These are phyloP conservation scores for Penaeus vannamei DNA, from an alignment of 1,140 invertebrate genomes.

Conservation along the genomic window DNA sequence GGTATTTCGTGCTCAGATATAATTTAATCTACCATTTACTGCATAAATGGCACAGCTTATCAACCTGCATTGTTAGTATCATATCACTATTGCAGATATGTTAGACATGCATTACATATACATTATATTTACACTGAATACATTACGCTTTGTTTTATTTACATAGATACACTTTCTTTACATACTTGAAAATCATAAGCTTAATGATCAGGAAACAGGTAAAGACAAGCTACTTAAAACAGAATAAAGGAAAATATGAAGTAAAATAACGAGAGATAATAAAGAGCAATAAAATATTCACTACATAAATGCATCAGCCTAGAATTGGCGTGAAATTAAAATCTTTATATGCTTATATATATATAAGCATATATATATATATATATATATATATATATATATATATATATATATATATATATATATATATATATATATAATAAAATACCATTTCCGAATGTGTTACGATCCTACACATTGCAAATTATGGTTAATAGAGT, in stretches of 20 bases:
- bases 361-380: too few species aligned
- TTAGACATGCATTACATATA: constrained; percentile 55
- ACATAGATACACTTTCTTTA: constrained; percentile 63
- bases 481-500: too few species aligned
- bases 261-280: constrained; percentile 5
- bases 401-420: too few species aligned
- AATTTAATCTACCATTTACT: constrained; percentile 31
- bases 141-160: constrained; percentile 42
- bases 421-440: too few species aligned
- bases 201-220: constrained; percentile 20
- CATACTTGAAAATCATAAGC: constrained; percentile 23
- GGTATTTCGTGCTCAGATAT: not conserved
- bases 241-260: not conserved
- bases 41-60: constrained; percentile 54
- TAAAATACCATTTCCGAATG: too few species aligned
- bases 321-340: not conserved
- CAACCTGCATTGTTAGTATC: constrained; percentile 46
- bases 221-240: constrained; percentile 17
- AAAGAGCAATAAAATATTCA: constrained; percentile 7
- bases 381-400: too few species aligned
- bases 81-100: constrained; percentile 35
- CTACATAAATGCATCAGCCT: constrained; percentile 37
- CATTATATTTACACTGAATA: constrained; percentile 49
- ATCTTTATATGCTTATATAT: constrained; percentile 1
- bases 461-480: too few species aligned